These are phyloP conservation scores for Mormyrus proboscirostris DNA, from an alignment of 2,797 vertebrate genomes.

Conservation along the genomic window DNA sequence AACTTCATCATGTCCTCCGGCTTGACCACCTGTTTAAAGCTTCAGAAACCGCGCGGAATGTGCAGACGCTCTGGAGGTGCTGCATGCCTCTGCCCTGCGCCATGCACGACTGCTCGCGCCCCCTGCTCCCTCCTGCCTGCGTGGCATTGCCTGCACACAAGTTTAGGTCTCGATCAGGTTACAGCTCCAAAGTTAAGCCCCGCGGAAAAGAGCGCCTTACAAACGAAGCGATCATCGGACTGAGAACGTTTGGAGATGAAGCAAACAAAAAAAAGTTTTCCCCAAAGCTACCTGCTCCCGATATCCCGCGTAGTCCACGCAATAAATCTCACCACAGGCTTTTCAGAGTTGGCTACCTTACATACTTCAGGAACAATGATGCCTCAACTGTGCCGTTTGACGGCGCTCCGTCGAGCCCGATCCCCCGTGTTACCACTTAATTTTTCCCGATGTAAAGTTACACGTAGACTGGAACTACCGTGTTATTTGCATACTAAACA, in stretches of 20 bases:
- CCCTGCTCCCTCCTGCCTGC: slow-evolving; percentile 46
- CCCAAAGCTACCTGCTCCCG: neutral
- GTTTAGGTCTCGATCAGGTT: neutral
- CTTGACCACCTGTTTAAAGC: neutral
- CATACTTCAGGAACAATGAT: neutral
- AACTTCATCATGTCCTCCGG: slow-evolving; percentile 50
- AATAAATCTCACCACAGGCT: neutral
- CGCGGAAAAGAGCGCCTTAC: neutral
- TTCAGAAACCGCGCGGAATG: neutral
- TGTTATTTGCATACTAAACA: neutral
- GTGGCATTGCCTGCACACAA: slow-evolving; percentile 50
- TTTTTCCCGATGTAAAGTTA: neutral
- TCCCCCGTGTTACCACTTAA: neutral
- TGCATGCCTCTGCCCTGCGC: neutral
- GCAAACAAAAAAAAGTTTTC: neutral
- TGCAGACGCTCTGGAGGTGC: slow-evolving; percentile 19
- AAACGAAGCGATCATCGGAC: neutral
- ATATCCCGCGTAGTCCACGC: neutral
- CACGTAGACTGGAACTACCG: slow-evolving; percentile 10
- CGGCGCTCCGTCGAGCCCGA: neutral
- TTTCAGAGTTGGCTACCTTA: neutral
- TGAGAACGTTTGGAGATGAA: neutral
- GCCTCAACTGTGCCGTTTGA: neutral
- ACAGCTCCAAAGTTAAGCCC: neutral
- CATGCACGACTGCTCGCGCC: neutral